Conservation (phyloP, 53 echinoderm and acorn worm genomes). For the Pentamera pediparva region DNA sequence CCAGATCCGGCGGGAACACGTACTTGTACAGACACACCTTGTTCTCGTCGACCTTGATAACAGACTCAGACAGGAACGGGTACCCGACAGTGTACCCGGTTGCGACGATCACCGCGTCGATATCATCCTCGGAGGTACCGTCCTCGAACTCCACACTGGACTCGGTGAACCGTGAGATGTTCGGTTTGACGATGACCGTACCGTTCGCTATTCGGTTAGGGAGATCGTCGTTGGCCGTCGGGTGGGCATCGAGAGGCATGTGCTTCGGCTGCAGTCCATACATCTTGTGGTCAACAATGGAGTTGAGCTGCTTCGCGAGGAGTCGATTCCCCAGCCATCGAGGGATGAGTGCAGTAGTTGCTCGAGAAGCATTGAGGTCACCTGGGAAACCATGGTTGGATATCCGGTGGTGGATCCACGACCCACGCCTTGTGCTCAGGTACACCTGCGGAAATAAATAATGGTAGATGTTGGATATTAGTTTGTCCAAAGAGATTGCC, state of each 20-base stretch:
- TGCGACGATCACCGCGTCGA: slow-evolving; percentile 65
- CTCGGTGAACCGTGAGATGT: slow-evolving; percentile 40
- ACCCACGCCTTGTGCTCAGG: slow-evolving; percentile 57
- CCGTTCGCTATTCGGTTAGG: slow-evolving; percentile 48
- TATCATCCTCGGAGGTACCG: slow-evolving; percentile 56
- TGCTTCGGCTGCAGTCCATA: slow-evolving; percentile 2
- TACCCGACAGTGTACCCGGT: slow-evolving; percentile 59
- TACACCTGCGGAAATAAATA: slow-evolving; percentile 25
- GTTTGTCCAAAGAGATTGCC: too few species aligned
- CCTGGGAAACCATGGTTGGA: slow-evolving; percentile 30
- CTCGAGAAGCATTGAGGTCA: slow-evolving; percentile 32
- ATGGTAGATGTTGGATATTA: neutral
- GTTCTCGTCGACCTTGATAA: slow-evolving; percentile 42
- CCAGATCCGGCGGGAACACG: slow-evolving; percentile 41
- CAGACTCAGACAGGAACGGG: slow-evolving; percentile 49
- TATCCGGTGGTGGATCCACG: slow-evolving; percentile 45
- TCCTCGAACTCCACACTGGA: slow-evolving; percentile 59
- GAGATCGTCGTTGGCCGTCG: slow-evolving; percentile 49
- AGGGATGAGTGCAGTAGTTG: slow-evolving; percentile 1
- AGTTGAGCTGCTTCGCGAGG: neutral
- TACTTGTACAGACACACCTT: slow-evolving; percentile 49
- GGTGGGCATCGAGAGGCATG: slow-evolving; percentile 13
- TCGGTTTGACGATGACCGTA: slow-evolving; percentile 41
- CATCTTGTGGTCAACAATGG: neutral
- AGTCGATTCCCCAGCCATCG: slow-evolving; percentile 8